Base-by-base conservation (phyloP, 2,888 invertebrate genomes). In the Pammene fasciana region DNA sequence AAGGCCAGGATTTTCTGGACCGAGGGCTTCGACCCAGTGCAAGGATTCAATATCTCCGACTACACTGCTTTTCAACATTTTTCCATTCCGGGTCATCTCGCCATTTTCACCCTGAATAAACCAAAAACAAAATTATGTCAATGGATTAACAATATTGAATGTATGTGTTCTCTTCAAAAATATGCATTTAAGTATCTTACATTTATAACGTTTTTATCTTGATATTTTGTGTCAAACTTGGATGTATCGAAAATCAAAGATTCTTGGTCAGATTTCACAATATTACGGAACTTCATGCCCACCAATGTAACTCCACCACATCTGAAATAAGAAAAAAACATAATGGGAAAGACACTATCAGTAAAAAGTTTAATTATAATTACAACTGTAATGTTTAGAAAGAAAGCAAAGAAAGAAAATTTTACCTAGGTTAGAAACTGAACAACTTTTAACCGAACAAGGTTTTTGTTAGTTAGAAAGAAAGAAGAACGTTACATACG, bases 281-380 rank as follows among this genome's bases (percentile, higher is more conserved):
- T 62, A 65, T 82, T 74, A 4, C 72, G 70, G 26, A 82, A 84
- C 67, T 79, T 73, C 3, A 86, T 67, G 61, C 77, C 73, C 68
- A 84, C 76, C 14, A 88, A 72, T 2, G 73, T 3, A 7, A 87
- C 75, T 34, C 87, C 87, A 5, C 85, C 86, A 73, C 86, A 87
- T 43, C 88, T 88, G 71, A 9, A 78, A 74, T 16, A 11, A 57
- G 13, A 6, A 61, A 11, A 26, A 2, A 38, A 38, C 7, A 38
- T 38, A 38, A 9, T 38, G n/a, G n/a, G n/a, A n/a, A n/a, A n/a
- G n/a, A n/a, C n/a, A n/a, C n/a, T n/a, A n/a, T n/a, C n/a, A n/a
- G n/a, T n/a, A n/a, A n/a, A n/a, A n/a, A n/a, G n/a, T n/a, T n/a
- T n/a, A n/a, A n/a, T n/a, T n/a, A n/a, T n/a, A n/a, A n/a, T n/a